Conservation (phyloP, 2,113 vertebrate species). For the Anguilla japonica region DNA sequence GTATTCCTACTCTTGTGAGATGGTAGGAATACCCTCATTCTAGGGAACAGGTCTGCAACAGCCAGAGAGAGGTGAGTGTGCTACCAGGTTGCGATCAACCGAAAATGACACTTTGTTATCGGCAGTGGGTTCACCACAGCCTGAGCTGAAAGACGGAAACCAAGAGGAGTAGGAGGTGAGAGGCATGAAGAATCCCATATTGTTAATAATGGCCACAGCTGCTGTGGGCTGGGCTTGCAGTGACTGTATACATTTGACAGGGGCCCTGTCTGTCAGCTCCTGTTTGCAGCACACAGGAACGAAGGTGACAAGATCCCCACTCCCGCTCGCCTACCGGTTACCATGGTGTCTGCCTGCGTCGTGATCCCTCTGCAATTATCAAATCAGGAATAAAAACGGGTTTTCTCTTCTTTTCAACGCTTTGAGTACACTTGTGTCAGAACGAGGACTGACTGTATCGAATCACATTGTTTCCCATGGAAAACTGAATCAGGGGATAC, state of each 20-base stretch:
- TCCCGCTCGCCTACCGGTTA: slow-evolving; percentile 18
- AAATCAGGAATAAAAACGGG: neutral
- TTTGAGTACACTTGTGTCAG: neutral
- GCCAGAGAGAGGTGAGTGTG: neutral
- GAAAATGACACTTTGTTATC: neutral
- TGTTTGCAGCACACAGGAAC: slow-evolving; percentile 11
- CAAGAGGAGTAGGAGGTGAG: slow-evolving; percentile 6
- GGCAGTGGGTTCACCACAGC: neutral
- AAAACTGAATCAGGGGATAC: slow-evolving; percentile 3
- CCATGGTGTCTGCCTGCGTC: slow-evolving; percentile 30
- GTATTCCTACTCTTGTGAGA: neutral
- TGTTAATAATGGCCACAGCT: slow-evolving; percentile 8
- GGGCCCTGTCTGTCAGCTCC: slow-evolving; percentile 10
- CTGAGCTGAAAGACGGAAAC: neutral
- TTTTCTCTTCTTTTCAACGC: neutral
- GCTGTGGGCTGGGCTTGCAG: too few species aligned
- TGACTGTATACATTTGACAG: neutral
- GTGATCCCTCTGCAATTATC: slow-evolving; percentile 11
- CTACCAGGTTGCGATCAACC: neutral
- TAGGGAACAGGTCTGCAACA: neutral
- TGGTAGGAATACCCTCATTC: neutral
- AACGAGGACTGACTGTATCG: neutral
- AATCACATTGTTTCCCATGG: neutral
- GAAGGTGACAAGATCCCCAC: slow-evolving; percentile 23
- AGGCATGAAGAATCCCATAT: slow-evolving; percentile 9